phyloP scores from a whole-genome alignment of 2,888 invertebrate genomes.

The Ormyrus nitidulus region DNA sequence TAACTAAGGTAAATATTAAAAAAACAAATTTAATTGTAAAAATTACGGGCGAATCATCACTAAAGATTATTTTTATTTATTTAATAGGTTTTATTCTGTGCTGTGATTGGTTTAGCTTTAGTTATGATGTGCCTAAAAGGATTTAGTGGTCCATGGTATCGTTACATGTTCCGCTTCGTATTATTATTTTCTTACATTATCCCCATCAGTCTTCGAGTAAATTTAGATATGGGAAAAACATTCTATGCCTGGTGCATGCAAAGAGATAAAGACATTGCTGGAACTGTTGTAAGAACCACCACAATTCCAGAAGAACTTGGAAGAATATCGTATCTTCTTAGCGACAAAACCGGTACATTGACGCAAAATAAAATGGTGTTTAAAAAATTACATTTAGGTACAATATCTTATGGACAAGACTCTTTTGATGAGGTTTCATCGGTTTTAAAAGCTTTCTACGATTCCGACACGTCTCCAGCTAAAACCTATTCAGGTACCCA shows the following conservation, averaged over 20 bases:
- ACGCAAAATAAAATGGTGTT: slow-evolving; percentile 99
- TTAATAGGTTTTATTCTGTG: slow-evolving; percentile 86
- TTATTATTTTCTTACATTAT: slow-evolving; percentile 99
- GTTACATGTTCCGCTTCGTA: slow-evolving; percentile 97
- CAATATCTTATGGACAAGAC: slow-evolving; percentile 91
- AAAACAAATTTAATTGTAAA: slow-evolving; percentile 28
- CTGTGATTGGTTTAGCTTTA: slow-evolving; percentile 92
- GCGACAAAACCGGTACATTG: slow-evolving; percentile 98
- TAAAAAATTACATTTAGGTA: slow-evolving; percentile 95
- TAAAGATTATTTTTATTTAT: slow-evolving; percentile 21
- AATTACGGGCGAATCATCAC: not conserved
- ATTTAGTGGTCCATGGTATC: slow-evolving; percentile 96
- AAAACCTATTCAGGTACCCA: slow-evolving; percentile 59
- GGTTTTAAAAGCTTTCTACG: slow-evolving; percentile 67
- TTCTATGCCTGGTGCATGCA: slow-evolving; percentile 98
- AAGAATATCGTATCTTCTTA: slow-evolving; percentile 95
- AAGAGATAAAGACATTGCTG: slow-evolving; percentile 92
- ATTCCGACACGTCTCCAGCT: slow-evolving; percentile 64
- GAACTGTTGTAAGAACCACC: slow-evolving; percentile 96
- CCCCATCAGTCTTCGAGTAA: slow-evolving; percentile 97
- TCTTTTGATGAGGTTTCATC: slow-evolving; percentile 86
- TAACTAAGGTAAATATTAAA: slow-evolving; percentile 85
- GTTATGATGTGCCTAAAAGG: slow-evolving; percentile 98
- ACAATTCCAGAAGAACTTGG: slow-evolving; percentile 99
- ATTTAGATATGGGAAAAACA: slow-evolving; percentile 98